Evolutionary conservation across 2,113 vertebrate genomes (phyloP), one percentile per base, ranked within the genome.

Genomic region (Dipodomys merriami): DNA sequence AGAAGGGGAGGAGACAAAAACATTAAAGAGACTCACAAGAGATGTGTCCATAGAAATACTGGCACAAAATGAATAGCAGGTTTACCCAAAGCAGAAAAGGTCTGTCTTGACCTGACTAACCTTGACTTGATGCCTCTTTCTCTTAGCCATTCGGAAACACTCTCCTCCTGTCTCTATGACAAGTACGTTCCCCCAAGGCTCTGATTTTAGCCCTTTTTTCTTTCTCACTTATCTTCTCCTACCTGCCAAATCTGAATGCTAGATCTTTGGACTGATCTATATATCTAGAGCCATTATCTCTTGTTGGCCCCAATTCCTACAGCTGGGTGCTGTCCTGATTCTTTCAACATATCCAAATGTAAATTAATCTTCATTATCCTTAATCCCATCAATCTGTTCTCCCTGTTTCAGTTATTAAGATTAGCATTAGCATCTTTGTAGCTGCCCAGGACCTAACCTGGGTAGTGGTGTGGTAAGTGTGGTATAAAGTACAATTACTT

Each of bases 351-450:
- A 90, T 29, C 71, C 86, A 78, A 83, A 83, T 30, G 3, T 27
- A 27, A 67, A 77, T 62, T 86, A 49, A 77, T 76, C 46, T 72
- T 84, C 77, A 73, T 78, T 49, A 71, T 64, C 46, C 44, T 62
- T 49, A 86, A 83, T 46, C 35, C 27, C 15, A 25, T 39, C 27
- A 35, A 80, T 6, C 49, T 85, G 35, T 84, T 65, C 64, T 53
- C 23, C 60, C 13, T 91, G 33, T 78, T 65, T 79, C 49, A 86
- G 60, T 74, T 84, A 49, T 62, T 35, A 79, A 39, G 33, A 72
- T 91, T 82, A 93, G 46, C n/a, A 71, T 44, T 7, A 73, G 7
- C 69, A 83, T 79, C 39, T 79, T 68, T 78, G 64, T 87, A 60
- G 33, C 39, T 12, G 71, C 15, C 20, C 19, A 65, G 10, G 16